Evolutionary conservation across 2,888 invertebrate species (phyloP).

Genomic region (Lepas anatifera): DNA sequence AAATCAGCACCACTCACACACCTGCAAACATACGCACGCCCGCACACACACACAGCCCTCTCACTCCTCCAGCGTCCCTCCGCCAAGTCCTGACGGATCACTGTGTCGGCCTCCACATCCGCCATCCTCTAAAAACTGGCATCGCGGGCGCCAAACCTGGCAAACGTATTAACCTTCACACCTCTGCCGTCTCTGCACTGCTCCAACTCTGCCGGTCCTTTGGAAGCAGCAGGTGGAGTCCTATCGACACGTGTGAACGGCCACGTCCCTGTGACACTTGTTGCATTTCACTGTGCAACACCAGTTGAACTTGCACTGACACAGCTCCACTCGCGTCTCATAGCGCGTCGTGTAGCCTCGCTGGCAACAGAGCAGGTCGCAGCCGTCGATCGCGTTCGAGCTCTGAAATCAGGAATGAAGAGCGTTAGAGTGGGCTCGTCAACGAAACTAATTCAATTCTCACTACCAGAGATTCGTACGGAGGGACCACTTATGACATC

Average conservation of each 20-base stretch:
- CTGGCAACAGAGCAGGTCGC: conserved; percentile 30
- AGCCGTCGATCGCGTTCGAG: conserved; percentile 32
- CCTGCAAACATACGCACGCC: too few relatives aligned
- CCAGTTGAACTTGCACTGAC: conserved; percentile 37
- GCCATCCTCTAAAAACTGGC: neutral
- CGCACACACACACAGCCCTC: neutral
- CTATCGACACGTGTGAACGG: conserved; percentile 27
- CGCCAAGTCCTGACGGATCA: neutral
- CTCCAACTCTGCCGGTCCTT: too few relatives aligned
- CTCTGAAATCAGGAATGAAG: too few relatives aligned
- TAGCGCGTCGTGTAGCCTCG: conserved; percentile 31
- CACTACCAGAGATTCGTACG: too few relatives aligned
- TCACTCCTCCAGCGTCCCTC: neutral
- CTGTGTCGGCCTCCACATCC: neutral
- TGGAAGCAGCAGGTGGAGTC: too few relatives aligned
- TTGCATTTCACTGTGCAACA: conserved; percentile 37
- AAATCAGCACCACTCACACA: too few relatives aligned
- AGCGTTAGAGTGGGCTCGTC: too few relatives aligned
- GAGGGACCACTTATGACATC: too few relatives aligned
- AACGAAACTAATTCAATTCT: too few relatives aligned
- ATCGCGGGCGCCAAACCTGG: neutral
- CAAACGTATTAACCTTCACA: too few relatives aligned
- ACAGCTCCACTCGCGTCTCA: conserved; percentile 31
- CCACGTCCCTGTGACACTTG: conserved; percentile 30
- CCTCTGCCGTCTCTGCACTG: too few relatives aligned